Conservation (phyloP, 2,888 invertebrate genomes). For the Bruchidius siliquastri region DNA sequence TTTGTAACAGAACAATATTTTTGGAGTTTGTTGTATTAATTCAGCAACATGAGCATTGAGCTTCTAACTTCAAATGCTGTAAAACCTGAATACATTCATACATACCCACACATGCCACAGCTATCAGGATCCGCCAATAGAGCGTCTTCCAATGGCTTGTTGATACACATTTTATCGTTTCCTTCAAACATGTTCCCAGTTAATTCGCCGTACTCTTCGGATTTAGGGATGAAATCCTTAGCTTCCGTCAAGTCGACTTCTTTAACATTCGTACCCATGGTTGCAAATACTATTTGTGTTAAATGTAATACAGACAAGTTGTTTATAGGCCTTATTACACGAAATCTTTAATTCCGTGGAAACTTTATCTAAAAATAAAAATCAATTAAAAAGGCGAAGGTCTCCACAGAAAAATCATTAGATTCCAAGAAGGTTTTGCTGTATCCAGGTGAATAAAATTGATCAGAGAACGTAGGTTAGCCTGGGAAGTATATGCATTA, state of each 20-base stretch:
- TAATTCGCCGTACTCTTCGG: conserved; percentile 41
- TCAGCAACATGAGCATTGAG: no score
- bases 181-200: conserved; percentile 42
- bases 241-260: conserved; percentile 36
- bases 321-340: conserved; percentile 36
- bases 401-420: not conserved
- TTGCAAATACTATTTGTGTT: conserved; percentile 21
- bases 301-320: conserved; percentile 24
- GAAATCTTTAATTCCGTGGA: conserved; percentile 40
- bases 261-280: conserved; percentile 36
- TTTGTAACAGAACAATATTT: no score
- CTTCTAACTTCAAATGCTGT: no score
- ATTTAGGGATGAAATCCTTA: conserved; percentile 32
- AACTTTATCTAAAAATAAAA: conserved; percentile 39
- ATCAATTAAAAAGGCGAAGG: not conserved
- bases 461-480: not conserved
- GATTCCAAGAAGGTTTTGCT: not conserved
- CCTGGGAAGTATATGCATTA: not conserved
- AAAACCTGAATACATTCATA: conserved; percentile 2
- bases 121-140: conserved; percentile 45
- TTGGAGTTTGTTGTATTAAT: no score
- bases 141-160: conserved; percentile 44
- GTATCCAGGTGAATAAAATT: not conserved
- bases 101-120: conserved; percentile 48
- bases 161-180: conserved; percentile 38